Percentiles rank a stretch among this genome's conserved stretches.
These are phyloP conservation scores for Tetraneura akinire DNA, from an alignment of 1,140 invertebrate genomes.

Conservation along the genomic window DNA sequence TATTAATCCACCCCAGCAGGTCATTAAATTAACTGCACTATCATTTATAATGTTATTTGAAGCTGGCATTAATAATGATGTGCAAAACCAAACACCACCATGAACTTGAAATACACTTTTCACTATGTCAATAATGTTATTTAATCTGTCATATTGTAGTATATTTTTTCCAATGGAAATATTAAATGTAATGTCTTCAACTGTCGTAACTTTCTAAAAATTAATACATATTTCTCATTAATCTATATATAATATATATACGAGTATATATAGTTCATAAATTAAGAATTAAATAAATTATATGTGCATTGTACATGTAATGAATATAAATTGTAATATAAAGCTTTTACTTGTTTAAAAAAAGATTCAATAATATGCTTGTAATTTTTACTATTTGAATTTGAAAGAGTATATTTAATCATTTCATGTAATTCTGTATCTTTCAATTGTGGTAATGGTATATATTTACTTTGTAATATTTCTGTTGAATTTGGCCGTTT, in stretches of 20 bases:
- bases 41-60: constrained; percentile 65
- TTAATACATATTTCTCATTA: background rate
- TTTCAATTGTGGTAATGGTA: constrained; percentile 74
- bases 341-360: constrained; percentile 67
- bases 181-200: constrained; percentile 75
- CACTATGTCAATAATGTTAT: constrained; percentile 58
- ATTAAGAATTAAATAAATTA: no score
- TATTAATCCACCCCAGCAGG: constrained; percentile 62
- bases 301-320: background rate
- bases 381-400: constrained; percentile 80
- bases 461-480: constrained; percentile 75
- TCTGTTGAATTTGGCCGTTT: constrained; percentile 81
- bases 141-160: constrained; percentile 43
- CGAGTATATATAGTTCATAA: no score
- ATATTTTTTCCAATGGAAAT: constrained; percentile 59
- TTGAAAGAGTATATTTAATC: constrained; percentile 73
- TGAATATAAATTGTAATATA: no score
- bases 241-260: no score
- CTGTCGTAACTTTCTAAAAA: constrained; percentile 64
- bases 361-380: constrained; percentile 74
- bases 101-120: constrained; percentile 73
- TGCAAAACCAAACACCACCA: constrained; percentile 73
- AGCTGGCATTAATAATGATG: constrained; percentile 77
- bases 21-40: constrained; percentile 78
- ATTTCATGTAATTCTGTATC: constrained; percentile 78